These are phyloP conservation scores for Diuraphis noxia DNA, from an alignment of 1,140 invertebrate species.

Conservation along the genomic window DNA sequence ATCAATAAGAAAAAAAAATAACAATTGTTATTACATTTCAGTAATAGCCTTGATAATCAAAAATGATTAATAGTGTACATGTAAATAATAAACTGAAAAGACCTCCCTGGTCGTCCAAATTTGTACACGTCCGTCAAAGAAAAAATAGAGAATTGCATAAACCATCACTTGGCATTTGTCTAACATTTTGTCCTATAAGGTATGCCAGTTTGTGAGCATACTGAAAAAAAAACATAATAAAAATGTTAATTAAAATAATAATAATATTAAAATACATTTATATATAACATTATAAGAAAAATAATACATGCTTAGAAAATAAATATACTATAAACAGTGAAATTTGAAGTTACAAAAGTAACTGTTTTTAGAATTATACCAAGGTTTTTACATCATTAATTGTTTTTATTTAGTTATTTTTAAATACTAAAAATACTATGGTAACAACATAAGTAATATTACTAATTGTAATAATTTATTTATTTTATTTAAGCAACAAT, in stretches of 20 bases:
- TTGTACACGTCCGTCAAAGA: slow-evolving; percentile 59
- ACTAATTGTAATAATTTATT: background rate
- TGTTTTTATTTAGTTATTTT: background rate
- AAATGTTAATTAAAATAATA: background rate
- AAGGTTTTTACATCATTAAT: background rate
- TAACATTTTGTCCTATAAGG: slow-evolving; percentile 72
- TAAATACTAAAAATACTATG: background rate
- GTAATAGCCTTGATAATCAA: background rate
- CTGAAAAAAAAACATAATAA: slow-evolving; percentile 50
- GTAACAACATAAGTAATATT: background rate
- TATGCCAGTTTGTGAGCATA: slow-evolving; percentile 87
- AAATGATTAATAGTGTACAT: background rate
- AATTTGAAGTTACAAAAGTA: background rate
- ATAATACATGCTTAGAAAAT: background rate
- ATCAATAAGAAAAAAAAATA: background rate
- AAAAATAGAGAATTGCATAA: slow-evolving; percentile 65
- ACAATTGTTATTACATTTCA: background rate
- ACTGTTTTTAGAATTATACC: background rate
- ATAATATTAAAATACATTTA: background rate
- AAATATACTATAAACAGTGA: background rate
- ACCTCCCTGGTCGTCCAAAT: background rate
- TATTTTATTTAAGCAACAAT: background rate
- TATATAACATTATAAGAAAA: background rate
- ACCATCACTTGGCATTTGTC: slow-evolving; percentile 63
- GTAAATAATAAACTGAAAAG: background rate